Base-by-base conservation (phyloP, 53 echinoderm and acorn worm species). In the Echinarachnius parma region DNA sequence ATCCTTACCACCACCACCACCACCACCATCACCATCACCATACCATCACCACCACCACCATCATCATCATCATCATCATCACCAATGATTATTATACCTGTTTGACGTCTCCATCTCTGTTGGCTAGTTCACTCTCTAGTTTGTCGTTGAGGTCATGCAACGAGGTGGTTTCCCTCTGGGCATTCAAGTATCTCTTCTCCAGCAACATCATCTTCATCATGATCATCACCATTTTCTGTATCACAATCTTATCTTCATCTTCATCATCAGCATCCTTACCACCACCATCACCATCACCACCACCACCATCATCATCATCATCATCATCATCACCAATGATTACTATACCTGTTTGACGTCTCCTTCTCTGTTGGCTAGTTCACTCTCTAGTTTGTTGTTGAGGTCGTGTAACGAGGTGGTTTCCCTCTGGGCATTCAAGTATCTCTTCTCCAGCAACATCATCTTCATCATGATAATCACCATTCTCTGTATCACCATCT, bases 71-170 rank as follows among this genome's bases (percentile, higher is more conserved):
- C n/a, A n/a, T n/a, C n/a, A 16, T 52, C 14, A 11, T 7, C 16
- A 16, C 0, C 14, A 28, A 26, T 27, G 8, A 57, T n/a, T 1
- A 28, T 8, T n/a, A 22, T 39, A 92, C 90, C 77, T 93, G 89
- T 87, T 85, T 86, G 3, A 86, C 69, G 15, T 80, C 59, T 7
- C 83, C 77, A 30, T 93, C 94, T 49, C 84, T 90, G 46, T 75
- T 93, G 69, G 89, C 86, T 56, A 93, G 57, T 21, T 87, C 82
- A 4, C 80, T 53, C 52, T 93, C 94, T 61, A 93, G 76, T 36
- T 93, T 93, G 54, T 93, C 94, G 60, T 93, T 93, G 39, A 93
- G 87, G 57, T 93, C 94, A 26, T 93, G 94, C 31, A 93, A 55
- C 37, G 94, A 93, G 74, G 94, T 86, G 11, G 94, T 82, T 49